Percentiles rank a stretch among this genome's conserved stretches.
Evolutionary conservation across 2,888 invertebrate species (phyloP).

Genomic region (Troides aeacus): DNA sequence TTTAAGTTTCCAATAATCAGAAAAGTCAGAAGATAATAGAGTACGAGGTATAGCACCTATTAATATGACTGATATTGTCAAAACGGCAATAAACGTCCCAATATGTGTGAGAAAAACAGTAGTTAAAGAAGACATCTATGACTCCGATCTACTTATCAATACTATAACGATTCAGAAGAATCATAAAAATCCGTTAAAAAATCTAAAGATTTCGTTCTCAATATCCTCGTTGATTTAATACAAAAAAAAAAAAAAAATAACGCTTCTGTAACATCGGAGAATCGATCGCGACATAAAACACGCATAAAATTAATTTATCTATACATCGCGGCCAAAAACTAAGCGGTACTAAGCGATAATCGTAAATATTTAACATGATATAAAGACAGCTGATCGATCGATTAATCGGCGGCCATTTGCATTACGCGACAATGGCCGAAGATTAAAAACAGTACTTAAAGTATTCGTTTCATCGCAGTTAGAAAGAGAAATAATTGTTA

Average conservation of each 20-base stretch:
- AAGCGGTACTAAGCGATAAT: conserved; percentile 26
- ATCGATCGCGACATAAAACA: conserved; percentile 12
- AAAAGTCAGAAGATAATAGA: no score
- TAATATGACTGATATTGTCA: no score
- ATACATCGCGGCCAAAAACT: conserved; percentile 1
- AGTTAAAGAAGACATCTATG: no score
- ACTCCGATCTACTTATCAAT: no score
- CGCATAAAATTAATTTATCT: conserved; percentile 15
- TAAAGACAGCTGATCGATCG: conserved; percentile 41
- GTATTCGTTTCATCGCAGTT: conserved; percentile 26
- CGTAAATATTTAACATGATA: conserved; percentile 32
- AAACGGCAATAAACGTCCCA: no score
- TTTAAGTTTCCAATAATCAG: no score
- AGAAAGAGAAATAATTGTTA: conserved; percentile 49
- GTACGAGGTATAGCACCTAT: no score
- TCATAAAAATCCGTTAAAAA: no score
- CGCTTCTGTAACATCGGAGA: background rate
- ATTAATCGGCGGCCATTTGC: conserved; percentile 4
- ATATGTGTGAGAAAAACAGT: no score
- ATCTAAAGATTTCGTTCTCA: background rate
- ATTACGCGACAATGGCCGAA: conserved; percentile 13
- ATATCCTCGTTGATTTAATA: background rate
- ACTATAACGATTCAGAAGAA: no score
- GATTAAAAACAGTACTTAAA: conserved; percentile 6
- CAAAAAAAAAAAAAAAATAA: background rate